These are phyloP conservation scores for Lanius collurio DNA, from an alignment of 2,113 vertebrate genomes.

Conservation along the genomic window DNA sequence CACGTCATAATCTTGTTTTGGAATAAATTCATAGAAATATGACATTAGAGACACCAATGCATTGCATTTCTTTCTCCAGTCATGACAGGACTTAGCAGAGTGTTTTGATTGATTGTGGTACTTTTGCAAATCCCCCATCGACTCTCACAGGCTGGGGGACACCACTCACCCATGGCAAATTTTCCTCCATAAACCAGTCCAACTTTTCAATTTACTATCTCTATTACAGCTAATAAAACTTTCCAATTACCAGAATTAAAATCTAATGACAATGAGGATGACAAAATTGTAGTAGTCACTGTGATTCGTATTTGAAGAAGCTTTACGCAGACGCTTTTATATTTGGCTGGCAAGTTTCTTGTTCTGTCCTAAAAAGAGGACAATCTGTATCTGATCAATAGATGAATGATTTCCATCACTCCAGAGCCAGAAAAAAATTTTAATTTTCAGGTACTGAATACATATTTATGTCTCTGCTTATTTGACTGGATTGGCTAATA, in stretches of 20 bases:
- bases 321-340: neutral
- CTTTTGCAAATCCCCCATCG: neutral
- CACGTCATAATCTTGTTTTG: neutral
- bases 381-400: neutral
- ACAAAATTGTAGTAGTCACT: neutral
- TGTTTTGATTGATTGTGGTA: neutral
- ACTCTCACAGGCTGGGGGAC: neutral
- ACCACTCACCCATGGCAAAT: neutral
- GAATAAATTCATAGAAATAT: neutral
- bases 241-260: neutral
- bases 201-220: neutral
- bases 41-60: neutral
- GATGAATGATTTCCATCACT: neutral
- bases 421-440: neutral
- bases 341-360: neutral
- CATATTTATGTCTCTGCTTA: neutral
- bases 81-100: neutral
- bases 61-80: neutral
- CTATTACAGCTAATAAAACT: neutral
- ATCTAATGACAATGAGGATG: neutral
- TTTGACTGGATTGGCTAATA: neutral
- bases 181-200: neutral
- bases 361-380: neutral
- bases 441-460: neutral
- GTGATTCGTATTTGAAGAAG: neutral